Base-by-base conservation (phyloP, 2,888 invertebrate genomes). In the Andrena fulva region DNA sequence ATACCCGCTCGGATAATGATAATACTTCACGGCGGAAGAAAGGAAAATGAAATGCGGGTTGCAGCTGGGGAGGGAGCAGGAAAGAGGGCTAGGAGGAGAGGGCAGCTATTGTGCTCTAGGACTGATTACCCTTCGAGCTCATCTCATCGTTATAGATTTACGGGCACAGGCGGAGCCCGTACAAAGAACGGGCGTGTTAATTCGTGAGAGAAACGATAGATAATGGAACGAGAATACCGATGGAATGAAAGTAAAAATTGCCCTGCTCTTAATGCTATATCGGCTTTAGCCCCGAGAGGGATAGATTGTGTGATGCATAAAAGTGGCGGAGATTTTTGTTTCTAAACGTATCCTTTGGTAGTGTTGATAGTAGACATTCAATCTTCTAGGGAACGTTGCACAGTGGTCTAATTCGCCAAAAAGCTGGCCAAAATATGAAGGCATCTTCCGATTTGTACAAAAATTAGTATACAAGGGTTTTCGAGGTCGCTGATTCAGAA, bases 1-100 rank as follows among this genome's bases (percentile, higher is more conserved):
- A 87, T 87, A 87, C 62, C 66, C 69, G 77, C 63, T 33, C 76
- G 74, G 69, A 79, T 84, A 77, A 81, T 83, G 84, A 87, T 84
- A 82, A 86, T 88, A 79, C 80, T 81, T 59, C 69, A 63, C n/a
- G 62, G 62, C 35, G 76, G 79, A 82, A 86, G 88, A 84, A 88
- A 86, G 86, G 86, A 84, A 86, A 86, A 87, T 86, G 86, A 84
- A 87, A 84, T 82, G 78, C 71, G 56, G 88, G 73, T 59, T 77
- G 68, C 56, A 72, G 74, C 76, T 10, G 20, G 56, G 24, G 5
- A 72, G 33, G 52, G 52, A 27, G 12, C 42, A 42, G 29, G 64
- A 31, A 20, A 31, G 59, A 31, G 35, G 31, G 24, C n/a, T 24
- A 16, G 42, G 29, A 10, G 54, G 48, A 33, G 52, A 12, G 76